phyloP scores from a whole-genome alignment of 2,888 invertebrate species.

The Schrankia costaestrigalis region DNA sequence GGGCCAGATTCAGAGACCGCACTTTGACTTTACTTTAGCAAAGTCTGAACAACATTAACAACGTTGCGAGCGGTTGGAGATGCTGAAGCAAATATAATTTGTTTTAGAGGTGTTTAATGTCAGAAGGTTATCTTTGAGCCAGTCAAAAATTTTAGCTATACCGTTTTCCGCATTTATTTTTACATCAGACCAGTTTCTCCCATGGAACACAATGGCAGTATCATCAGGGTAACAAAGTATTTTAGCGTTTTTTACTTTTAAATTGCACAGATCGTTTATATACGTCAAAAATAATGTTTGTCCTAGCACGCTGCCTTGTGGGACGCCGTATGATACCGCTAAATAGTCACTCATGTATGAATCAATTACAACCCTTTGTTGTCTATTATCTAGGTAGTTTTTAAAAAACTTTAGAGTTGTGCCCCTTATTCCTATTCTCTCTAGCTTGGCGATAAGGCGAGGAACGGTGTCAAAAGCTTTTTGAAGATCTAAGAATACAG shows the following conservation, averaged over 20 bases:
- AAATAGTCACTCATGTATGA: background rate
- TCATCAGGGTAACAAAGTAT: too few species aligned
- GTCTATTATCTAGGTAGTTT: background rate
- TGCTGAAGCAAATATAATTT: background rate
- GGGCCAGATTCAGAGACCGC: too few species aligned
- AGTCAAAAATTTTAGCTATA: too few species aligned
- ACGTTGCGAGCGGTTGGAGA: background rate
- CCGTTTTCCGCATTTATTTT: too few species aligned
- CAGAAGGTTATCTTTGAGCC: too few species aligned
- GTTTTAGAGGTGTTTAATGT: too few species aligned
- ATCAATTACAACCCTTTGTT: background rate
- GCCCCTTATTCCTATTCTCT: background rate
- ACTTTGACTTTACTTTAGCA: too few species aligned
- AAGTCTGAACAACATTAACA: too few species aligned
- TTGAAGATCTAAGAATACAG: background rate
- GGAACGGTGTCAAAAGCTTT: too few species aligned
- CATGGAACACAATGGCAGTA: too few species aligned
- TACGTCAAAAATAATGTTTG: background rate
- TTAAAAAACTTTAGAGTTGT: background rate
- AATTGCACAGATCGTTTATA: background rate
- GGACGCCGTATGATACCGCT: background rate
- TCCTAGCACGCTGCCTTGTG: background rate
- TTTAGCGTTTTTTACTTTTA: background rate
- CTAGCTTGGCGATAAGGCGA: background rate
- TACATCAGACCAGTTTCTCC: too few species aligned